phyloP scores from a whole-genome alignment of 2,888 invertebrate species.

The Philhelius pedissequus region DNA sequence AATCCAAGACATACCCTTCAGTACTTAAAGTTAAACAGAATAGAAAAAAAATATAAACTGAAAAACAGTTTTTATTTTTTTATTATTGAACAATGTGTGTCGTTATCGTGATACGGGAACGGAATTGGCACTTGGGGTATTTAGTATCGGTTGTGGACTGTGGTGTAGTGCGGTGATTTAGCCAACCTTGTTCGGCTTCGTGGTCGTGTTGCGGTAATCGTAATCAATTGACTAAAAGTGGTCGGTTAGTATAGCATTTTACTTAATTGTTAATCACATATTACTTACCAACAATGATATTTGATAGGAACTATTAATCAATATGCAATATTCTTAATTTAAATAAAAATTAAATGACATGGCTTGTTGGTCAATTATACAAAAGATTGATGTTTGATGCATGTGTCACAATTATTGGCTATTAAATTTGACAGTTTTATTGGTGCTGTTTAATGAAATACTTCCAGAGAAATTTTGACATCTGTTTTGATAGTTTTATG shows the following conservation, averaged over 20 bases:
- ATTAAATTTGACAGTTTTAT: not conserved
- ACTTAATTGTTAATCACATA: slow-evolving; percentile 43
- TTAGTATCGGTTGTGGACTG: slow-evolving; percentile 33
- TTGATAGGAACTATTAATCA: slow-evolving; percentile 20
- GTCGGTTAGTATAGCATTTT: slow-evolving; percentile 43
- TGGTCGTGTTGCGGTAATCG: slow-evolving; percentile 42
- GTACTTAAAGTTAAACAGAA: not conserved
- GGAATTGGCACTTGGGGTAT: slow-evolving; percentile 47
- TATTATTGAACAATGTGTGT: slow-evolving; percentile 36
- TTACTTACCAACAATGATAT: slow-evolving; percentile 34
- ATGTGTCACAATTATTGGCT: not conserved
- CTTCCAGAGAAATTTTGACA: not conserved
- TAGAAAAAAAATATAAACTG: not conserved
- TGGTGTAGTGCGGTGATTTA: slow-evolving; percentile 9
- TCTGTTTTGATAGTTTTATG: slow-evolving; percentile 26
- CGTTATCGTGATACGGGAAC: slow-evolving; percentile 14
- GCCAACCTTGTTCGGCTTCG: slow-evolving; percentile 43
- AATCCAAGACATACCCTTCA: not conserved
- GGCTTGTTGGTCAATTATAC: not conserved
- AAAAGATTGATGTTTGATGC: not conserved
- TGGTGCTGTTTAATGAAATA: not conserved
- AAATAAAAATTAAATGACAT: not conserved
- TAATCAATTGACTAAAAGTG: slow-evolving; percentile 49
- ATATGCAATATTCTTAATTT: not conserved
- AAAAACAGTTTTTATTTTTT: not conserved